Evolutionary conservation across 2,113 vertebrate species (phyloP), one percentile per base, ranked within the genome.

Genomic region (Calidris pugnax): DNA sequence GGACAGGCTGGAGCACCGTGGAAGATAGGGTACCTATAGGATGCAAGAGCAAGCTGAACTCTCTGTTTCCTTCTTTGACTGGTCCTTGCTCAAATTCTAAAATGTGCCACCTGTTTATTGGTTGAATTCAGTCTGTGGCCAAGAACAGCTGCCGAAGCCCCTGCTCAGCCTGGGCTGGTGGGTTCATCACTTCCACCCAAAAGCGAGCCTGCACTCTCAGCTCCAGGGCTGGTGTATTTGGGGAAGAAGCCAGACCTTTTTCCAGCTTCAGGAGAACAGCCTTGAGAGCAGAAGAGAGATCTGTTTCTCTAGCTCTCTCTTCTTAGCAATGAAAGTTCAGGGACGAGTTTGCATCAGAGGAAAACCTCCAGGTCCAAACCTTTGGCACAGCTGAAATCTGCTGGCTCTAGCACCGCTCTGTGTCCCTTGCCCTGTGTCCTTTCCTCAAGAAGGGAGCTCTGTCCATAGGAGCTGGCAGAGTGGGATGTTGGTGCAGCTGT

Each of bases 1-100:
- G 50, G 27, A 27, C 10, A 32, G 37, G 62, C 27, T 68, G 67
- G 37, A 87, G 64, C 21, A 1, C n/a, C 33, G 13, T 27, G 47
- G 14, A 24, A 47, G 37, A 19, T 37, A 14, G 13, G 12, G 11
- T 7, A n/a, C 22, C 26, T 0, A 1, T 0, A 30, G 20, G 43
- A 22, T 59, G 26, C 35, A 74, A 86, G 23, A 55, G 26, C 51
- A 78, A 51, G 24, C 50, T 74, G 39, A 37, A 17, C 43, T 84
- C 60, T 63, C 50, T 3, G 1, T 50, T 87, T 57, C 24, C 23
- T 59, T 37, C 32, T 74, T 30, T 67, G 60, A 5, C 19, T 2
- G 0, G 12, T 3, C 37, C 32, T 48, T 48, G 10, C 35, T 71
- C 12, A 41, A 35, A 23, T 59, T 51, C 43, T 68, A 12, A 45